Conservation (phyloP, 1,140 invertebrate genomes). For the Papilio helenus region DNA sequence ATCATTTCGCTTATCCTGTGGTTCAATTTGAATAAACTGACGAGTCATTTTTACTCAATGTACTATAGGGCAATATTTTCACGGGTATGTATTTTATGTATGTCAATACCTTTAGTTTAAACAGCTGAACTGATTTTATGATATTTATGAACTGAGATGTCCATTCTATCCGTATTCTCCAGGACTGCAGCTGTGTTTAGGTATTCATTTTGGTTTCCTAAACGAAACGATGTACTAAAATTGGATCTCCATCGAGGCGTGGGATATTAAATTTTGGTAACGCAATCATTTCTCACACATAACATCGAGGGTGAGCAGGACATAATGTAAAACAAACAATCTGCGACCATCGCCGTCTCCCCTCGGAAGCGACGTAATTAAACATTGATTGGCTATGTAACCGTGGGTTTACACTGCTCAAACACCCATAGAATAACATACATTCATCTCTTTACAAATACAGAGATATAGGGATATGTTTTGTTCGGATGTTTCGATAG, state of each 20-base stretch:
- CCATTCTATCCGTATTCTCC: too few species aligned
- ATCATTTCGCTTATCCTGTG: too few species aligned
- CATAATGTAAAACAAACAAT: constrained; percentile 24
- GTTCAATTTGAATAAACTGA: too few species aligned
- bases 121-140: too few species aligned
- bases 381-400: constrained; percentile 16
- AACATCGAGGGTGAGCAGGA: not conserved
- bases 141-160: too few species aligned
- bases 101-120: too few species aligned
- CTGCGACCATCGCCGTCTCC: constrained; percentile 11
- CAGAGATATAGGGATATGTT: not conserved
- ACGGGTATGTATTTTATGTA: too few species aligned
- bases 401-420: not conserved
- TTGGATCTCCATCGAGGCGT: not conserved
- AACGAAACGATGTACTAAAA: not conserved
- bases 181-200: too few species aligned
- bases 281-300: constrained; percentile 6
- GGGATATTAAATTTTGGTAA: not conserved
- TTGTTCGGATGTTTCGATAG: too few species aligned
- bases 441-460: not conserved
- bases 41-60: too few species aligned
- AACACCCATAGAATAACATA: not conserved
- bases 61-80: too few species aligned
- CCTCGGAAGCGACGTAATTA: constrained; percentile 2
- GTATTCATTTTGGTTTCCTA: not conserved